These are phyloP conservation scores for Hyperopisus bebe DNA, from an alignment of 2,113 vertebrate species.

Conservation along the genomic window DNA sequence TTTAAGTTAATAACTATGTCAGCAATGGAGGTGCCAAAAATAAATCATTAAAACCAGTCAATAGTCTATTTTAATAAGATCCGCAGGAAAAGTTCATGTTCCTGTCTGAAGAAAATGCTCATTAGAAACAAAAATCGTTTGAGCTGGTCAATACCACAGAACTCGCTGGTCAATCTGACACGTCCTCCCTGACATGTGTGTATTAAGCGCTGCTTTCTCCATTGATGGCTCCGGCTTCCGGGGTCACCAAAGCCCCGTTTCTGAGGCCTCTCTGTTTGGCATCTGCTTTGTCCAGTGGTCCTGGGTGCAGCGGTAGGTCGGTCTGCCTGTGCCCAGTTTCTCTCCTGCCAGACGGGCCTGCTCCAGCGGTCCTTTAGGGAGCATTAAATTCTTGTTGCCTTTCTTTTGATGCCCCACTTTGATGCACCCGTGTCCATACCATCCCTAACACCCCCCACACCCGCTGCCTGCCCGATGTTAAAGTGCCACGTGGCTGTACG, in stretches of 20 bases:
- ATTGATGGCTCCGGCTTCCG: not conserved
- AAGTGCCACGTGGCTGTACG: not conserved
- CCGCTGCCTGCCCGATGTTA: not conserved
- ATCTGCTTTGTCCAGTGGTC: not conserved
- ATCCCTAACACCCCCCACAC: not conserved
- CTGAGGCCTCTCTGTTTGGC: not conserved
- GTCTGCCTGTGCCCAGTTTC: not conserved
- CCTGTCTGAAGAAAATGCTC: not conserved
- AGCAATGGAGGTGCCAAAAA: not conserved
- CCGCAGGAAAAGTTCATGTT: not conserved
- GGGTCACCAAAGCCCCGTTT: not conserved
- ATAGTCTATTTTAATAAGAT: slow-evolving; percentile 6
- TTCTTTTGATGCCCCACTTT: not conserved
- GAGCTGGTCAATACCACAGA: not conserved
- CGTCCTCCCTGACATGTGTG: not conserved
- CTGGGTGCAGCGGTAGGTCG: not conserved
- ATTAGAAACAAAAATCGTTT: slow-evolving; percentile 16
- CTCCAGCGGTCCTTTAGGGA: not conserved
- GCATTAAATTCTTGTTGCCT: not conserved
- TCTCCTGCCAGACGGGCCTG: not conserved
- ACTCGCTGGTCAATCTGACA: not conserved
- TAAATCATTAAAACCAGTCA: slow-evolving; percentile 11
- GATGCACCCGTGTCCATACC: not conserved
- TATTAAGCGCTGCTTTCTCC: not conserved
- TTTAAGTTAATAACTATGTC: slow-evolving; percentile 10